Evolutionary conservation across 2,797 vertebrate species (phyloP), one percentile per base, ranked within the genome.

Genomic region (Periparus ater): DNA sequence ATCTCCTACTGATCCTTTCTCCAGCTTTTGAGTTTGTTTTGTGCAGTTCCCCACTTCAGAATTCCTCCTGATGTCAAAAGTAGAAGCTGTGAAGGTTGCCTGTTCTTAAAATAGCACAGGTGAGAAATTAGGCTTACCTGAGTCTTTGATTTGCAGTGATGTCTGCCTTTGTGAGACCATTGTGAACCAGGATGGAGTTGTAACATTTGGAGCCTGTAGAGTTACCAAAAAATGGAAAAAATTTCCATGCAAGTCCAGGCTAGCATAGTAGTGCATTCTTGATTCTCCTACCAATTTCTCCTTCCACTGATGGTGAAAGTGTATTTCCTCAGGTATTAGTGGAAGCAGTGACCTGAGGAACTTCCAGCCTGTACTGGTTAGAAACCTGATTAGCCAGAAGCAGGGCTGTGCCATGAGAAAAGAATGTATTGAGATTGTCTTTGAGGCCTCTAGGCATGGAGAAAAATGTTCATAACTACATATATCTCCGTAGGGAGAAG

Each of bases 301-400:
- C 15, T 65, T 62, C n/a, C 18, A 7, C 6, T 0, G 0, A 21
- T 25, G 22, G 10, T 29, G 27, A 54, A 36, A 88, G 7, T 26
- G 2, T 57, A 15, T 63, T 92, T 85, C 78, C 23, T 53, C 25
- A 65, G 21, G 7, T 50, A 14, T 26, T 82, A n/a, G 19, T 16
- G 29, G 34, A 90, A 62, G 50, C 13, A 70, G 23, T 25, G 34
- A 70, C 17, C 23, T 25, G 34, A 40, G n/a, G 32, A 74, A 53
- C 7, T 36, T 47, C 13, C 14, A 54, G 1, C 5, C 15, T 36
- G 11, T 38, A 51, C 26, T 54, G 30, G 5, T n/a, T 76, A 50
- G 63, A 72, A 86, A 60, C 29, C 42, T 79, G 32, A 5, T 53
- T 77, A 61, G 27, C 27, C 40, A 63, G 27, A 9, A 60, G 34